These are phyloP conservation scores for Mionectes macconnelli DNA, from an alignment of 2,113 vertebrate species.

Conservation along the genomic window DNA sequence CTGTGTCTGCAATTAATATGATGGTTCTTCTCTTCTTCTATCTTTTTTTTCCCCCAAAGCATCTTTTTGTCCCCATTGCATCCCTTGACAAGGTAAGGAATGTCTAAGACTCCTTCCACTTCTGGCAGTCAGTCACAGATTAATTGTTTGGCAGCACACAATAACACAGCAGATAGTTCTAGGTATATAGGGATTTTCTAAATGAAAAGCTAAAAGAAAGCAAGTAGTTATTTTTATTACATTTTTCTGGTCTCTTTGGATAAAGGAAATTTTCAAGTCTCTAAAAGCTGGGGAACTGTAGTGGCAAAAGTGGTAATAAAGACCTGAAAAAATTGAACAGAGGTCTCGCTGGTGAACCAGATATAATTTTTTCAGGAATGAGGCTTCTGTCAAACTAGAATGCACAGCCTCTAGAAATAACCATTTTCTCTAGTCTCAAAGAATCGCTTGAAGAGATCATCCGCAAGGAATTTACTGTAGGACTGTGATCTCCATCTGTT, in stretches of 20 bases:
- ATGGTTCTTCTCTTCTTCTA: not conserved
- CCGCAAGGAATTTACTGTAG: not conserved
- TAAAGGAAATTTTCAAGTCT: not conserved
- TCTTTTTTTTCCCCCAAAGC: rapidly evolving
- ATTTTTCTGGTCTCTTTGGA: not conserved
- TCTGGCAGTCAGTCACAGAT: not conserved
- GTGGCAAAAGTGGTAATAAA: not conserved
- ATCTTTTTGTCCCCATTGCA: not conserved
- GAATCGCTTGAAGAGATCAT: not conserved
- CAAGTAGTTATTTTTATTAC: not conserved
- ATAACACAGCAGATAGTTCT: not conserved
- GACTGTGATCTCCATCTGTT: not conserved
- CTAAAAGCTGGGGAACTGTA: not conserved
- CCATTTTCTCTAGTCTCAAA: not conserved
- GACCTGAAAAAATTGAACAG: not conserved
- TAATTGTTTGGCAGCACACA: not conserved
- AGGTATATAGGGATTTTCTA: not conserved
- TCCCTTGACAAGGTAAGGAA: not conserved
- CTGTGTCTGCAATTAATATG: not conserved
- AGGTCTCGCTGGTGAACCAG: not conserved
- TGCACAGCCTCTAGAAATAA: not conserved
- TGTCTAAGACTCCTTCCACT: not conserved
- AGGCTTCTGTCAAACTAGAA: not conserved
- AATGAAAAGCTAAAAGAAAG: not conserved
- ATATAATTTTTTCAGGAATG: not conserved